phyloP scores from a whole-genome alignment of 2,113 vertebrate species.

The Brachirus orientalis region DNA sequence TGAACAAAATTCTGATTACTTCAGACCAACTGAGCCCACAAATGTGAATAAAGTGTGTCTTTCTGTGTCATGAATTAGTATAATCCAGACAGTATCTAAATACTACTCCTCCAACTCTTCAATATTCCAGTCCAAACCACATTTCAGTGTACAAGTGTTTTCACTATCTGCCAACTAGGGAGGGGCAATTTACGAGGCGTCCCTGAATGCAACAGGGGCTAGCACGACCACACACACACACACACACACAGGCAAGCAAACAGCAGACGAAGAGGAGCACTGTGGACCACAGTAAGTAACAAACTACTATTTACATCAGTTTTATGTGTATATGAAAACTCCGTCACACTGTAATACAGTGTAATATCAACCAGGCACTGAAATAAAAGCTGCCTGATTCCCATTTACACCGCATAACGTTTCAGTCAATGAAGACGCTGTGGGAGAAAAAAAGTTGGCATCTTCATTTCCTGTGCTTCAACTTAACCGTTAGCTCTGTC shows the following conservation, averaged over 20 bases:
- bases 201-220: constrained; percentile 28
- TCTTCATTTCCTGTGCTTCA: constrained; percentile 34
- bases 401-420: too few relatives aligned
- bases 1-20: too few relatives aligned
- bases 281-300: constrained; percentile 23
- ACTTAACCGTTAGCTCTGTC: constrained; percentile 8
- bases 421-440: not conserved
- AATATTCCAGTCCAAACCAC: too few relatives aligned
- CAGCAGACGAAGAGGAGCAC: not conserved
- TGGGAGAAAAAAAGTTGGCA: not conserved
- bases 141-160: not conserved
- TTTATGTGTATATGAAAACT: not conserved
- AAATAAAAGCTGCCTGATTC: not conserved
- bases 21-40: too few relatives aligned
- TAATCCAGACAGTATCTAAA: too few relatives aligned
- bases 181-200: not conserved
- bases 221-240: not conserved
- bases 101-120: too few relatives aligned
- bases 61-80: too few relatives aligned
- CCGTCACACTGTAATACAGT: not conserved
- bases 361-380: too few relatives aligned
- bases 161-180: not conserved
- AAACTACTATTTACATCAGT: too few relatives aligned
- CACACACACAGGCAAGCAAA: not conserved
- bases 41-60: too few relatives aligned